Evolutionary conservation across 1,140 invertebrate species (phyloP), one percentile per base, ranked within the genome.

Genomic region (Caenorhabditis remanei): DNA sequence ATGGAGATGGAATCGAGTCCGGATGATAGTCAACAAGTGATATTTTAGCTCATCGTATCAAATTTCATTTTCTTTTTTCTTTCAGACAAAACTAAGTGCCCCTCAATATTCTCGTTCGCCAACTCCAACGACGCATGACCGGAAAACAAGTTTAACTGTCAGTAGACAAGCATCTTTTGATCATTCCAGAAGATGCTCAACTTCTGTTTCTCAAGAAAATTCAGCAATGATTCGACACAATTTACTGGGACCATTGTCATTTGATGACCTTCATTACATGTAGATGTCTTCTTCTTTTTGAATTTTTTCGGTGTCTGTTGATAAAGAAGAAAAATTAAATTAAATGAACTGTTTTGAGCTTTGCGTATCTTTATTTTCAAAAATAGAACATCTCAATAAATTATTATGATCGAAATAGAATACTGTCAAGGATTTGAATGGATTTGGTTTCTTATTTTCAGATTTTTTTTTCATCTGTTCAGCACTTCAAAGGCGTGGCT

Each of bases 241-340:
- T 58, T 85, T 88, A 21, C 85, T 88, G 21, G 87, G 85, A 24
- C 85, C 85, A 32, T 55, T 88, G 14, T 58, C 85, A 21, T 88
- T 88, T 48, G 87, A 88, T 75, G 87, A 88, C 32, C 85, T 88
- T 56, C 87, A 88, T 67, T 88, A 88, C 79, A 88, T 83, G 50
- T 88, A 79, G 61, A 43, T 58, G 9, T 43, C 43, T 86, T 79
- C 5, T 53, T 7, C 50, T 71, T 19, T 79, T 71, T 21, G 8
- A 50, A 79, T 24, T 32, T 13, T 63, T 21, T 11, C 19, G 32
- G 32, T 32, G 32, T 32, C 13, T 21, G 46, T 50, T 8, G 16
- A 50, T 5, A 46, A 71, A n/a, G 9, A 43, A 19, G 4, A 24
- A 43, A 7, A 65, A 65, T 32, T 0, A 9, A 21, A 67, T 8